These are phyloP conservation scores for Eciton burchellii DNA, from an alignment of 1,140 invertebrate genomes.

Conservation along the genomic window DNA sequence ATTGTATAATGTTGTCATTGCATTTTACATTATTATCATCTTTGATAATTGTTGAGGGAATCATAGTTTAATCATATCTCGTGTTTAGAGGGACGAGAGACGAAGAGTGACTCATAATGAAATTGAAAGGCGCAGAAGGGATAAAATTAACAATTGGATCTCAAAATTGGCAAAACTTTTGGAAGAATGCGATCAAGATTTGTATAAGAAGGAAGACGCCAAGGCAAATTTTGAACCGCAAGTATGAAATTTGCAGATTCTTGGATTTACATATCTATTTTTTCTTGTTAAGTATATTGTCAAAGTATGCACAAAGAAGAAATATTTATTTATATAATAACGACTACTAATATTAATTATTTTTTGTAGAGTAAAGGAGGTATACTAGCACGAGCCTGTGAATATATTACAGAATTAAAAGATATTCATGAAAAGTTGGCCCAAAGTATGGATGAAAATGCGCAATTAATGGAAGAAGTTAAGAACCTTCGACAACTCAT, in stretches of 20 bases:
- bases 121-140: slow-evolving; percentile 87
- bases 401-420: slow-evolving; percentile 94
- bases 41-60: neutral
- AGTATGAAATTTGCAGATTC: slow-evolving; percentile 41
- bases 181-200: slow-evolving; percentile 80
- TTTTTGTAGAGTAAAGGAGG: slow-evolving; percentile 94
- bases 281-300: too few species aligned
- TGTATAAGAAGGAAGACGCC: slow-evolving; percentile 59
- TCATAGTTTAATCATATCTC: neutral
- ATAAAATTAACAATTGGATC: slow-evolving; percentile 92
- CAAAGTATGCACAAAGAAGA: too few species aligned
- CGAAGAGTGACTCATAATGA: slow-evolving; percentile 87
- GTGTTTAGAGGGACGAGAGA: slow-evolving; percentile 83
- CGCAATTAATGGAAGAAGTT: slow-evolving; percentile 84
- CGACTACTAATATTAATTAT: neutral
- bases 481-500: slow-evolving; percentile 85
- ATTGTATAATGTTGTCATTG: neutral
- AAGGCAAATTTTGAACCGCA: slow-evolving; percentile 72
- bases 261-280: neutral
- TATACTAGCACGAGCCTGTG: slow-evolving; percentile 96
- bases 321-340: slow-evolving; percentile 10
- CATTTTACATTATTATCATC: neutral
- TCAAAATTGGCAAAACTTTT: slow-evolving; percentile 89
- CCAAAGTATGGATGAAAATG: slow-evolving; percentile 86
- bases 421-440: slow-evolving; percentile 88